phyloP scores from a whole-genome alignment of 1,140 invertebrate genomes.

The Macrocentrus cingulum region DNA sequence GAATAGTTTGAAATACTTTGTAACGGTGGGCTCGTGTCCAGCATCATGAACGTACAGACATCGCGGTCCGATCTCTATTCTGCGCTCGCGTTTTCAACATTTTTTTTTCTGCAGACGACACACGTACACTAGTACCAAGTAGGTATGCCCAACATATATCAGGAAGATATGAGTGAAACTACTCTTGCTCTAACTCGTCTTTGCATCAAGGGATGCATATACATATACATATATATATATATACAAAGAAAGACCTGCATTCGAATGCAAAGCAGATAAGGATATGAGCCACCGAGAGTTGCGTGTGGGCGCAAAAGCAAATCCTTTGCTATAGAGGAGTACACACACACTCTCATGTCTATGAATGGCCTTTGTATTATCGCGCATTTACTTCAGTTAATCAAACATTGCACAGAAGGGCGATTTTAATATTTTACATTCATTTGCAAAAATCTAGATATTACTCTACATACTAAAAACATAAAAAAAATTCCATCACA shows the following conservation, averaged over 20 bases:
- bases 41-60: conserved; percentile 39
- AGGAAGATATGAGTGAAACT: conserved; percentile 7
- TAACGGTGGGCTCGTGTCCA: conserved; percentile 46
- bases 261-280: conserved; percentile 20
- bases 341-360: not conserved
- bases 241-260: conserved; percentile 7
- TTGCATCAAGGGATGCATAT: conserved; percentile 13
- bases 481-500: too few species aligned
- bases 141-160: too few species aligned
- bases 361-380: not conserved
- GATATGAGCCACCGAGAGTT: conserved; percentile 6
- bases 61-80: conserved; percentile 45
- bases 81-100: conserved; percentile 18
- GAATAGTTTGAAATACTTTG: conserved; percentile 43
- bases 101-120: conserved; percentile 18
- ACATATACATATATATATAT: not conserved
- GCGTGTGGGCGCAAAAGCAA: conserved; percentile 18
- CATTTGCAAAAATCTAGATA: too few species aligned
- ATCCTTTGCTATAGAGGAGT: conserved; percentile 7
- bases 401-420: not conserved
- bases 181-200: conserved; percentile 19
- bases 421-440: not conserved
- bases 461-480: too few species aligned
- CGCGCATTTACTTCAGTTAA: not conserved
- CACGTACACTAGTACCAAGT: too few species aligned